These are phyloP conservation scores for Blera fallax DNA, from an alignment of 2,888 invertebrate species.

Conservation along the genomic window DNA sequence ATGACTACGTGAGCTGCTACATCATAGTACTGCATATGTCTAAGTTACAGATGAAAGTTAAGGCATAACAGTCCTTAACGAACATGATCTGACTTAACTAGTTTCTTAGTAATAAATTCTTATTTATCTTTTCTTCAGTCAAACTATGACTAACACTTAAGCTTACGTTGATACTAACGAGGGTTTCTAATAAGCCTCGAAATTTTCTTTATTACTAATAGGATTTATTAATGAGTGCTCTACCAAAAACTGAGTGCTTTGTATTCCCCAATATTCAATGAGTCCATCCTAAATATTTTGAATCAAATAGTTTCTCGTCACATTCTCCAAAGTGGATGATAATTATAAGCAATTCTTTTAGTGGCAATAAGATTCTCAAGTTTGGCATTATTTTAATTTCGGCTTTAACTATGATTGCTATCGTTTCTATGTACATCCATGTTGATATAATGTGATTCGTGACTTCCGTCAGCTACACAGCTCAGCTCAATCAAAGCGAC, in stretches of 20 bases:
- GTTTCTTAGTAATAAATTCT: background rate
- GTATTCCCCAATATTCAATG: too few species aligned
- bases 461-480: background rate
- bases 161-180: background rate
- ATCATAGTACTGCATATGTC: too few species aligned
- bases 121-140: background rate
- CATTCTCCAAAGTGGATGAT: too few species aligned
- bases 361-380: background rate
- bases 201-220: too few species aligned
- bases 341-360: background rate
- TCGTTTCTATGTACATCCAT: background rate
- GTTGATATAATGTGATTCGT: background rate
- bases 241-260: too few species aligned
- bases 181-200: too few species aligned
- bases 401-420: background rate
- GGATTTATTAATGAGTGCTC: too few species aligned
- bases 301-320: too few species aligned
- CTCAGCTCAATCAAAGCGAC: background rate
- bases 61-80: background rate
- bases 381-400: background rate
- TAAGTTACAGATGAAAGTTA: background rate
- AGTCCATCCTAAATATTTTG: too few species aligned
- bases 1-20: too few species aligned
- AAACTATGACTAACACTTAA: background rate
- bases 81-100: background rate